These are phyloP conservation scores for Phodopus roborovskii DNA, from an alignment of 2,113 vertebrate genomes.

Conservation along the genomic window DNA sequence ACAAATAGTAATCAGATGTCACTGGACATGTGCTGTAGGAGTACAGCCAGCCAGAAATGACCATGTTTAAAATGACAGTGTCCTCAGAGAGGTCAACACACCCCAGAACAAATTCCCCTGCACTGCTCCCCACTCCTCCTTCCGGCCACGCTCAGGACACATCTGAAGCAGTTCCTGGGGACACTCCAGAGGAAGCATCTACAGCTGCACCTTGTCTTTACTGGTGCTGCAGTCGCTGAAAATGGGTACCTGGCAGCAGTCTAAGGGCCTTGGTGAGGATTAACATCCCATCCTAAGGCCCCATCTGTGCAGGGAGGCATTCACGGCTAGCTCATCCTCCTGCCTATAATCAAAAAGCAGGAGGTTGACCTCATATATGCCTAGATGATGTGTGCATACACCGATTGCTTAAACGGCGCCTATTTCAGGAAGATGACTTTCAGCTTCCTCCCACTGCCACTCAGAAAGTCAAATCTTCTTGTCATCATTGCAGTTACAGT, in stretches of 20 bases:
- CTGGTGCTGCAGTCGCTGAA: background rate
- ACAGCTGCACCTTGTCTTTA: background rate
- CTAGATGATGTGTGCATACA: background rate
- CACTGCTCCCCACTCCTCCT: background rate
- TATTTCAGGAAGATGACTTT: background rate
- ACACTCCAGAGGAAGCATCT: background rate
- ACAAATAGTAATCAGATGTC: constrained; percentile 1
- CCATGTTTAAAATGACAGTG: background rate
- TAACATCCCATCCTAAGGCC: constrained; percentile 41
- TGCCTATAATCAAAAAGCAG: constrained; percentile 28
- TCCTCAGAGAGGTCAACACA: background rate
- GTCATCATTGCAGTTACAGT: constrained; percentile 55
- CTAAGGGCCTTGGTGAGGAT: constrained; percentile 28
- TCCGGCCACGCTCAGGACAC: background rate
- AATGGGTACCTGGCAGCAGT: background rate
- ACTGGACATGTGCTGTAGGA: background rate
- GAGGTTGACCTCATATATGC: constrained; percentile 51
- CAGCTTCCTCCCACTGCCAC: background rate
- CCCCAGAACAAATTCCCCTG: background rate
- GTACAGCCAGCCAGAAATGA: background rate
- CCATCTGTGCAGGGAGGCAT: constrained; percentile 52
- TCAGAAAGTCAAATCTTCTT: constrained; percentile 51
- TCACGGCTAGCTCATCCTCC: constrained; percentile 44
- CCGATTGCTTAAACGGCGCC: constrained; percentile 14
- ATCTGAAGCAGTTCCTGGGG: constrained; percentile 40